Evolutionary conservation across 2,113 vertebrate species (phyloP), one percentile per base, ranked within the genome.

Genomic region (Charina bottae): DNA sequence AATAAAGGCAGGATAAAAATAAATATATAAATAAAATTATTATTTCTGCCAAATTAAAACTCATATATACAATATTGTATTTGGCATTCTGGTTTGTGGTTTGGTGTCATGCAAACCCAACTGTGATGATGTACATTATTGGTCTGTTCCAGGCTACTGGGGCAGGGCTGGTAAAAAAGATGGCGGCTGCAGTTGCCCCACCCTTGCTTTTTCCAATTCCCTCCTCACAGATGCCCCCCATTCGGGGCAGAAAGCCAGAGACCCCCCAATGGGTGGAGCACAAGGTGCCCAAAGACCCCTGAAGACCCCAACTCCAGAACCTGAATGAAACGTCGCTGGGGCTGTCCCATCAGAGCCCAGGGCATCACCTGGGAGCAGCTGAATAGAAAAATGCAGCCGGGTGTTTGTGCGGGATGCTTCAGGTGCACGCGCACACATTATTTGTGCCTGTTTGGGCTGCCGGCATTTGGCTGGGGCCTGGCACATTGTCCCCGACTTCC

Each of bases 401-500:
- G 64, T 28, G 15, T 21, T 78, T 37, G n/a, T 37, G 68, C 1
- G 6, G 3, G 33, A 21, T 0, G 1, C 68, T n/a, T 78, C 6
- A n/a, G 49, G 23, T 56, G 84, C 2, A 13, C 49, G 28, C 2
- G 6, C 53, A 12, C 53, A 12, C 6, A 33, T 87, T 59, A 23
- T 72, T 60, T 83, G 86, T 2, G 4, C 33, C 55, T 83, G 26
- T 23, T 60, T 83, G 42, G 42, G 17, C 37, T 49, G 23, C 90
- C 3, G 8, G 42, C 10, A n/a, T n/a, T 88, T 92, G 91, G 72
- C 91, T 92, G 55, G 1, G 28, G 42, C 58, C 21, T 54, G 72
- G 56, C 72, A 62, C 37, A 92, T 92, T 92, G 91, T 92, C 86
- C 88, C 8, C 1, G 13, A 37, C 59, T 84, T 92, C 91, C 87